phyloP scores from a whole-genome alignment of 2,113 vertebrate genomes.

The Vulpes ferrilata region DNA sequence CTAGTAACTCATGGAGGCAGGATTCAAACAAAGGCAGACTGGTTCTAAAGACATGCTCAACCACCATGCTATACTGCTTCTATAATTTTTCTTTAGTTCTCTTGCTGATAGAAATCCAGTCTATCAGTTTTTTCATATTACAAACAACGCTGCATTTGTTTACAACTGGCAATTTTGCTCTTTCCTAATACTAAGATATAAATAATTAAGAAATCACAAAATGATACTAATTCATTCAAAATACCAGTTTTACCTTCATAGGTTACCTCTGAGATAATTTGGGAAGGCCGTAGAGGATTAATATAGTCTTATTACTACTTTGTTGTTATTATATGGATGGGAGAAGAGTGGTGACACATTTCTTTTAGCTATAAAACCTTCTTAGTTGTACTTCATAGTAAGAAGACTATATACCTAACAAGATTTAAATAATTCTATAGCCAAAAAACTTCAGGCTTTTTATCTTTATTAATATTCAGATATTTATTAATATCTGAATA shows the following conservation, averaged over 20 bases:
- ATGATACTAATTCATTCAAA: not conserved
- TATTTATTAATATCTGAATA: not conserved
- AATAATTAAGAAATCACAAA: conserved; percentile 30
- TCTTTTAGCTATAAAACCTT: conserved; percentile 8
- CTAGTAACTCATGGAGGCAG: not conserved
- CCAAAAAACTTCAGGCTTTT: not conserved
- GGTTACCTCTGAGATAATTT: not conserved
- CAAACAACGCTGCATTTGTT: not conserved
- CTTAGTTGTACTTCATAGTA: not conserved
- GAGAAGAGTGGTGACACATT: not conserved
- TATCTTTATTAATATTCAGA: not conserved
- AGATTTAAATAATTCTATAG: conserved; percentile 41
- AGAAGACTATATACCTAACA: not conserved
- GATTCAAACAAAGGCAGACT: not conserved
- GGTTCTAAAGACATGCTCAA: not conserved
- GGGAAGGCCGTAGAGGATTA: not conserved
- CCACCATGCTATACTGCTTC: not conserved
- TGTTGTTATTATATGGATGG: not conserved
- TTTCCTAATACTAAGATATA: not conserved
- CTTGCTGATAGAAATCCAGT: not conserved
- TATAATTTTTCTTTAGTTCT: not conserved
- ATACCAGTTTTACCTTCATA: conserved; percentile 3
- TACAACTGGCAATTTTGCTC: not conserved
- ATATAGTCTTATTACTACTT: not conserved
- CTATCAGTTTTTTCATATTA: not conserved